phyloP scores from a whole-genome alignment of 64 coral and sea anemone species.

The Dendronephthya gigantea region DNA sequence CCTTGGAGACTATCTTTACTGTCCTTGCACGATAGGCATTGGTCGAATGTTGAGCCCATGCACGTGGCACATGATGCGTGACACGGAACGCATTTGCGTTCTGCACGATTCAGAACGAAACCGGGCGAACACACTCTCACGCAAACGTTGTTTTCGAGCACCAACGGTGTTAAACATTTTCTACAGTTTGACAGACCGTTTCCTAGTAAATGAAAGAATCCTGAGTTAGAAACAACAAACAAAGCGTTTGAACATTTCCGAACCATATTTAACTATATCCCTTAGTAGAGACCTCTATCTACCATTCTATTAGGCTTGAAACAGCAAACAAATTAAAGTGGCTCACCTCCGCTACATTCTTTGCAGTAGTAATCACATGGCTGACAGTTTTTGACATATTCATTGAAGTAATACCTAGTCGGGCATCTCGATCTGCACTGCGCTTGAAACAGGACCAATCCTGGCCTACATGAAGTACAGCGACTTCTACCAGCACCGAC shows the following conservation, averaged over 20 bases:
- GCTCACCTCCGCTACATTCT: constrained; percentile 60
- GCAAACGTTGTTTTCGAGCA: constrained; percentile 60
- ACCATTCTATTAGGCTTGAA: too few species aligned
- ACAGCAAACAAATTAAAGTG: background rate
- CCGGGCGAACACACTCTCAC: constrained; percentile 58
- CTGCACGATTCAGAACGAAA: constrained; percentile 47
- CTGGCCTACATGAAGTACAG: constrained; percentile 47
- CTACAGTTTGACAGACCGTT: constrained; percentile 80
- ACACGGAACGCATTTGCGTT: constrained; percentile 55
- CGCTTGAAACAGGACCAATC: constrained; percentile 39
- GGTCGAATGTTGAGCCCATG: constrained; percentile 60
- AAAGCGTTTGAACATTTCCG: background rate
- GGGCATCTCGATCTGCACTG: constrained; percentile 61
- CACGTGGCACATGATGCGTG: constrained; percentile 71
- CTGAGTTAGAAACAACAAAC: background rate
- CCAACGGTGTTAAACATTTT: constrained; percentile 63
- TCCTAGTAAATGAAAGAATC: constrained; percentile 32
- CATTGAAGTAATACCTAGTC: constrained; percentile 61
- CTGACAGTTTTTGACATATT: constrained; percentile 42
- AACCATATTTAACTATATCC: constrained; percentile 47
- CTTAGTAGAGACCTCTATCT: too few species aligned
- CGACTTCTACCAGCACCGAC: constrained; percentile 41
- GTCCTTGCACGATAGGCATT: constrained; percentile 61
- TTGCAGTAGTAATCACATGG: constrained; percentile 93
- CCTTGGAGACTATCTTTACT: constrained; percentile 39